A percentile compares a stretch with the other conserved stretches of the same genome.
These are phyloP conservation scores for Macrotrachela quadricornifera DNA, from an alignment of 1,140 invertebrate species.

Conservation along the genomic window DNA sequence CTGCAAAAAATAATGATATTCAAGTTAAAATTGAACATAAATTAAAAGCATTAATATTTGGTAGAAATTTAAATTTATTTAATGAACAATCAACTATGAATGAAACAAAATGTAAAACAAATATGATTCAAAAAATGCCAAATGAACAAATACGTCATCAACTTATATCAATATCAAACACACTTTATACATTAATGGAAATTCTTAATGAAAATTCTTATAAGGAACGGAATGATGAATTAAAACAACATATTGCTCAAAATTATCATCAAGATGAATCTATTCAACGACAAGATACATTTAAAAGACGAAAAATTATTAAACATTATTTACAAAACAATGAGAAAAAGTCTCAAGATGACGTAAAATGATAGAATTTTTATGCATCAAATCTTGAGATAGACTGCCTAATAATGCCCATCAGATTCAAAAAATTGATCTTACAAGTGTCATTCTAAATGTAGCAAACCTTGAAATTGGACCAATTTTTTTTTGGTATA, in stretches of 20 bases:
- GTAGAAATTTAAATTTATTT: slow-evolving; percentile 60
- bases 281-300: slow-evolving; percentile 61
- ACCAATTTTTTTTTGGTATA: too few relatives aligned
- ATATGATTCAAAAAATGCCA: slow-evolving; percentile 53
- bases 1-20: slow-evolving; percentile 80
- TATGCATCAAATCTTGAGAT: too few relatives aligned
- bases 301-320: slow-evolving; percentile 76
- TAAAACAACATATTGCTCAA: slow-evolving; percentile 50
- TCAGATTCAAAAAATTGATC: too few relatives aligned
- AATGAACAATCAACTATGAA: slow-evolving; percentile 71
- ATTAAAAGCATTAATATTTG: slow-evolving; percentile 58
- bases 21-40: slow-evolving; percentile 62
- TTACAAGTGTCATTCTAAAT: too few relatives aligned
- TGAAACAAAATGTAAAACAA: slow-evolving; percentile 52
- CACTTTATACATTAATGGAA: slow-evolving; percentile 51
- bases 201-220: slow-evolving; percentile 58
- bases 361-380: too few relatives aligned
- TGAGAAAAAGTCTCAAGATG: slow-evolving; percentile 53
- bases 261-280: slow-evolving; percentile 64
- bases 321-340: slow-evolving; percentile 84
- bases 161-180: slow-evolving; percentile 64
- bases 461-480: too few relatives aligned
- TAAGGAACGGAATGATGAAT: slow-evolving; percentile 47
- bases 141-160: slow-evolving; percentile 82
- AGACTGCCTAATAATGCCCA: too few relatives aligned